Evolutionary conservation across 2,797 vertebrate species (phyloP).

Genomic region (Spheniscus humboldti): DNA sequence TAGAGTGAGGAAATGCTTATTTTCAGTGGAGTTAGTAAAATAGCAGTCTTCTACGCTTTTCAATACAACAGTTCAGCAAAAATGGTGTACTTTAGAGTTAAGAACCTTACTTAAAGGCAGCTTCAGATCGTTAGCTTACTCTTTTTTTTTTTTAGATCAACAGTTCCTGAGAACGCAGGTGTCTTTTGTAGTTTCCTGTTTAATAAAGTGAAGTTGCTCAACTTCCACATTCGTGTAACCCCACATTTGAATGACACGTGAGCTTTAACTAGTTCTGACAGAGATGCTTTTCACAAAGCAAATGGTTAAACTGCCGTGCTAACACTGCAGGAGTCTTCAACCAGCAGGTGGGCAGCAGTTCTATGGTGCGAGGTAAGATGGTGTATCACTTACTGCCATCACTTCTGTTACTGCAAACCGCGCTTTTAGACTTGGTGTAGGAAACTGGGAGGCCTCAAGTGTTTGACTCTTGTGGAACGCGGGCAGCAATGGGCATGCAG

Average conservation of each 20-base stretch:
- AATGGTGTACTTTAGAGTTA: accelerated
- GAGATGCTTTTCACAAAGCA: not conserved
- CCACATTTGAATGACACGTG: not conserved
- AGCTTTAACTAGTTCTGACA: not conserved
- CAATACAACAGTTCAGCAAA: not conserved
- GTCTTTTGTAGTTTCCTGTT: not conserved
- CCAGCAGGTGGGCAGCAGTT: not conserved
- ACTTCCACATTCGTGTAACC: constrained; percentile 19
- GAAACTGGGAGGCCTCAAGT: accelerated
- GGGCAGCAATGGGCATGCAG: not conserved
- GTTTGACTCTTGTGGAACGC: not conserved
- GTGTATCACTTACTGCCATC: accelerated
- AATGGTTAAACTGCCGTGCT: not conserved
- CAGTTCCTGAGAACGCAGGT: not conserved
- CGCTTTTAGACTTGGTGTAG: accelerated
- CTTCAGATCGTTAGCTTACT: no score
- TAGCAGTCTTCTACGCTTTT: not conserved
- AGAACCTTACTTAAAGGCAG: no score
- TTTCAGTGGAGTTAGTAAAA: not conserved
- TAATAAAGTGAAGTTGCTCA: constrained; percentile 10
- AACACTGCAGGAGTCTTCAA: accelerated
- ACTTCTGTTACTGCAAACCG: accelerated
- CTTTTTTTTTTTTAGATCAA: not conserved
- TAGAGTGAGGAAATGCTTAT: not conserved
- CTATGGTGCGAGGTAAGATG: not conserved